These are phyloP conservation scores for Axinella damicornis DNA, from an alignment of 37 sponge, comb jelly and placozoan species.

Conservation along the genomic window DNA sequence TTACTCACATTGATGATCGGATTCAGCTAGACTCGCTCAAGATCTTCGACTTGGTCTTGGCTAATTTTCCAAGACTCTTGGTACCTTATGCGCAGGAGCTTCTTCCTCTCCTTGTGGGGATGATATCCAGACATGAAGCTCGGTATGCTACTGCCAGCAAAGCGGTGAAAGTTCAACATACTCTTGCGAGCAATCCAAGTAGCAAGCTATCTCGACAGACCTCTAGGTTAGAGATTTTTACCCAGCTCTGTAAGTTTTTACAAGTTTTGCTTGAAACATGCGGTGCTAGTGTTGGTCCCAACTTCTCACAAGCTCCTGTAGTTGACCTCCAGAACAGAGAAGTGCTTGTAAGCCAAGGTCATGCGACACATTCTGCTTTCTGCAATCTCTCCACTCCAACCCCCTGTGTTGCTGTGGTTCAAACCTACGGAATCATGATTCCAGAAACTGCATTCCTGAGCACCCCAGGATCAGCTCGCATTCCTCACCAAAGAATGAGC, in stretches of 20 bases:
- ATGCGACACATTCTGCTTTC: not conserved
- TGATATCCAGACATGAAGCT: slow-evolving; percentile 8
- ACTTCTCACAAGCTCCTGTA: not conserved
- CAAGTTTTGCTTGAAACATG: not conserved
- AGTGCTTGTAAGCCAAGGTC: not conserved
- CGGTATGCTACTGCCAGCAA: not conserved
- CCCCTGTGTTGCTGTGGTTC: slow-evolving; percentile 13
- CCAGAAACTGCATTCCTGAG: not conserved
- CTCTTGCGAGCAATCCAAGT: not conserved
- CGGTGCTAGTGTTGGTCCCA: too few relatives aligned
- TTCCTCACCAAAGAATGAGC: not conserved
- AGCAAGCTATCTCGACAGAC: slow-evolving; percentile 14
- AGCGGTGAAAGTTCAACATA: not conserved
- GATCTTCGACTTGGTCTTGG: slow-evolving; percentile 38
- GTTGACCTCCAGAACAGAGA: not conserved
- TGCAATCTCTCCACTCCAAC: not conserved
- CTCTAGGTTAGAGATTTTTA: slow-evolving; percentile 14
- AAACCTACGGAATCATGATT: not conserved
- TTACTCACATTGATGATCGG: slow-evolving; percentile 63
- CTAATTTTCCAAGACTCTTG: slow-evolving; percentile 33
- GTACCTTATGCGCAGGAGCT: slow-evolving; percentile 13
- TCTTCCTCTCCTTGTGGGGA: slow-evolving; percentile 18
- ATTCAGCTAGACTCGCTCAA: slow-evolving; percentile 60
- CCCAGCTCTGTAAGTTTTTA: slow-evolving; percentile 7
- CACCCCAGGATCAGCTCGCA: not conserved